Base-by-base conservation (phyloP, 1,140 invertebrate species). In the Diorhabda sublineata region DNA sequence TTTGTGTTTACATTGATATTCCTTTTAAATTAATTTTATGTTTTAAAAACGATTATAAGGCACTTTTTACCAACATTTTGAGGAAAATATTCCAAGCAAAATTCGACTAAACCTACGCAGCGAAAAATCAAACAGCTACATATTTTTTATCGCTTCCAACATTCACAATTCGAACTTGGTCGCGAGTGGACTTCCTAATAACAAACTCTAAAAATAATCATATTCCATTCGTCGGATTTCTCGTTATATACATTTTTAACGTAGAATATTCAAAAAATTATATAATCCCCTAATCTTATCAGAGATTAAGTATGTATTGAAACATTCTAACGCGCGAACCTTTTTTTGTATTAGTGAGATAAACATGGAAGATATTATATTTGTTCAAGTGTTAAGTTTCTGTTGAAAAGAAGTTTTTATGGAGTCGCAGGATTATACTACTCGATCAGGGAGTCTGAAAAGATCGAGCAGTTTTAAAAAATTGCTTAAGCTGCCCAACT, bases 401-500 rank as follows among this genome's bases (percentile, higher is more conserved):
- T 8, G n/a, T 6, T 52, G n/a, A 52, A 52, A 52, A 52, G 47
- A 52, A 58, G 66, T 26, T 69, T 76, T 68, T 66, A 78, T 76
- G 76, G 75, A 76, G 70, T 59, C 71, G 41, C 71, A 72, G 74
- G 78, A 79, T 73, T 78, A 75, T 77, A 77, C 74, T 74, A 73
- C 76, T 66, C 75, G 77, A 68, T 78, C 79, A 63, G 77, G 78
- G 66, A 77, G 83, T 75, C 76, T 86, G 75, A 82, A 85, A 79
- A 74, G 86, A 72, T 85, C 83, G 77, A 85, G 83, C 72, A 87
- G 85, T 76, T 86, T 88, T 74, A 87, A 88, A 80, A 85, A 86
- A 74, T 81, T 87, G 43, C 79, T 87, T 52, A 87, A 87, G 74
- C 79, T 87, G 58, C 85, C 86, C 56, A 84, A 84, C 76, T 86